A percentile compares a stretch with the other conserved stretches of the same genome.
These are phyloP conservation scores for Botia almorhae DNA, from an alignment of 2,797 vertebrate species.

Conservation along the genomic window DNA sequence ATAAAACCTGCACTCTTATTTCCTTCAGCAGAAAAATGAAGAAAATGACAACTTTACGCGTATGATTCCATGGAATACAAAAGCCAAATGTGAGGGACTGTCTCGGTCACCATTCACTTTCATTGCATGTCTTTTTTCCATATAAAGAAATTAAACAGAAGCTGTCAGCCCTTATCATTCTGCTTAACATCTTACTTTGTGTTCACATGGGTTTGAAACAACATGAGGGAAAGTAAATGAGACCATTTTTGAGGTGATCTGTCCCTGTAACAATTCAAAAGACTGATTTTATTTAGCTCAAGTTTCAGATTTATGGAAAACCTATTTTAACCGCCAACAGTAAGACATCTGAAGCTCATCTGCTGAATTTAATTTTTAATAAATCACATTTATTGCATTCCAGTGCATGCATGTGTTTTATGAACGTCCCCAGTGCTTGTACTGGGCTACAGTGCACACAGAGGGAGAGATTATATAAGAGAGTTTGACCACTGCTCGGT, in stretches of 20 bases:
- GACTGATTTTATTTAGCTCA: neutral
- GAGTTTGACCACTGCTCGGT: conserved; percentile 69
- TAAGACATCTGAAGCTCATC: neutral
- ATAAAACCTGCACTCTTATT: neutral
- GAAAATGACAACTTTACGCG: too few relatives aligned
- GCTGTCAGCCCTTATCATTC: neutral
- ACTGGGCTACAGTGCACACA: conserved; percentile 48
- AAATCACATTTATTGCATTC: neutral
- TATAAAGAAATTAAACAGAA: neutral
- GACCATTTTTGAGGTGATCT: neutral
- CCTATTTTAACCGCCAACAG: neutral
- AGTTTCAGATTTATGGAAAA: neutral
- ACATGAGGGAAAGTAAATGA: neutral
- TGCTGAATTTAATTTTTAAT: neutral
- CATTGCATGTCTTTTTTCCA: neutral
- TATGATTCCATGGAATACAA: too few relatives aligned
- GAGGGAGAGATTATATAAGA: conserved; percentile 75
- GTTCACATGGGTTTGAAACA: neutral
- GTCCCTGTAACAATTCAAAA: neutral
- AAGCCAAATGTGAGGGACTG: neutral
- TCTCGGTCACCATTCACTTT: neutral
- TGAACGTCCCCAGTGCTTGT: conserved; percentile 34
- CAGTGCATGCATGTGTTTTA: conserved; percentile 20
- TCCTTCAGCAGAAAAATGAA: neutral
- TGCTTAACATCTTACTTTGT: neutral